Conservation (phyloP, 2,888 invertebrate species). For the Panopea generosa region DNA sequence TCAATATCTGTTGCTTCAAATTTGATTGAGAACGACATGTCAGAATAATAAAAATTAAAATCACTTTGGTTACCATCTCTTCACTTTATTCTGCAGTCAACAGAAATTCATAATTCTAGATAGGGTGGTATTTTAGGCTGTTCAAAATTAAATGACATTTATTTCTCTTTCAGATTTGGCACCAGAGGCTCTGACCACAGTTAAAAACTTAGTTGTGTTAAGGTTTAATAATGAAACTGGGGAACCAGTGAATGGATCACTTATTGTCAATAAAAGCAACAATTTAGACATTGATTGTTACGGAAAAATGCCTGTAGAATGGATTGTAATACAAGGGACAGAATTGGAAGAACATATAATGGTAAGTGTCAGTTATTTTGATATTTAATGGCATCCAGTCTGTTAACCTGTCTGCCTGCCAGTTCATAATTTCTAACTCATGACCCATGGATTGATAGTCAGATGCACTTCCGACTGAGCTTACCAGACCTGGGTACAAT, state of each 20-base stretch:
- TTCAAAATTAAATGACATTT: neutral
- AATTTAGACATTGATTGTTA: conserved; percentile 56
- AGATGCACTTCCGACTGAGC: no score
- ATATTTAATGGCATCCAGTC: neutral
- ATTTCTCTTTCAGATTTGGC: neutral
- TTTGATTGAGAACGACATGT: no score
- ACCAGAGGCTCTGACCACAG: conserved; percentile 11
- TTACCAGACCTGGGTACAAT: no score
- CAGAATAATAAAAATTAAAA: no score
- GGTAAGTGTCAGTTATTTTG: conserved; percentile 21
- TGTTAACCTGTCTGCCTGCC: no score
- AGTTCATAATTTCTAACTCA: no score
- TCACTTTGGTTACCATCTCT: no score
- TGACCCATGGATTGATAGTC: no score
- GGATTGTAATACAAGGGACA: conserved; percentile 51
- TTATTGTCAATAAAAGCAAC: conserved; percentile 50
- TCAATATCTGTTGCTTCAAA: no score
- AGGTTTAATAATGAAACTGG: conserved; percentile 19
- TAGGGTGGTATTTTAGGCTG: no score
- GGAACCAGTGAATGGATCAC: conserved; percentile 18
- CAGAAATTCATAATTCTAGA: no score
- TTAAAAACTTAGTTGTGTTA: conserved; percentile 24
- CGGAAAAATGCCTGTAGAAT: conserved; percentile 48
- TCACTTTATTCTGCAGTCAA: no score
- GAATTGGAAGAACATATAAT: neutral